Evolutionary conservation across 1,140 invertebrate genomes (phyloP).

Genomic region (Hormaphis cornu): DNA sequence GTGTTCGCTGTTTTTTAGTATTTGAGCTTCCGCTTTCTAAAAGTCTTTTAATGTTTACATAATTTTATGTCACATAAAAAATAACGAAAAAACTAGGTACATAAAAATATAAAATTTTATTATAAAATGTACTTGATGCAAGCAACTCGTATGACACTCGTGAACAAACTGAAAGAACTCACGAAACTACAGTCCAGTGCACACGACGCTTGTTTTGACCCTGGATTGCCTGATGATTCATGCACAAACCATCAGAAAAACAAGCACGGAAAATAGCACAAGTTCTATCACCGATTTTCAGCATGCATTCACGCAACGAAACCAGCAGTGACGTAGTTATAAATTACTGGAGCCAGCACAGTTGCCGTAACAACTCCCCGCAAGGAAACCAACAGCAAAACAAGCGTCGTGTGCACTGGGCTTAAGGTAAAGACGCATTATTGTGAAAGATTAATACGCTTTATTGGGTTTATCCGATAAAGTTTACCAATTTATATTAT

Average conservation of each 20-base stretch:
- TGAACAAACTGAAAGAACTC: neutral
- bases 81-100: neutral
- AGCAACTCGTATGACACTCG: neutral
- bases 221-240: too few species aligned
- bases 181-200: too few species aligned
- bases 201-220: too few species aligned
- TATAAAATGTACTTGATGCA: neutral
- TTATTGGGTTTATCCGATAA: neutral
- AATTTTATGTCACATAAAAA: conserved; percentile 7
- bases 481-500: conserved; percentile 1
- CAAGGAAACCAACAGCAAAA: too few species aligned
- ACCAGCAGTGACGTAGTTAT: too few species aligned
- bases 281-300: too few species aligned
- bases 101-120: neutral
- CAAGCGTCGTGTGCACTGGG: too few species aligned
- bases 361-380: too few species aligned
- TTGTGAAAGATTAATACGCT: neutral
- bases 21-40: conserved; percentile 6
- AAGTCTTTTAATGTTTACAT: neutral
- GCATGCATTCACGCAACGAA: too few species aligned
- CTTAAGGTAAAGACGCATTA: neutral
- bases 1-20: neutral
- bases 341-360: too few species aligned
- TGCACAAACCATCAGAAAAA: too few species aligned
- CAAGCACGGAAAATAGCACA: too few species aligned